Evolutionary conservation across 2,888 invertebrate genomes (phyloP).

Genomic region (Pollenia griseotomentosa): DNA sequence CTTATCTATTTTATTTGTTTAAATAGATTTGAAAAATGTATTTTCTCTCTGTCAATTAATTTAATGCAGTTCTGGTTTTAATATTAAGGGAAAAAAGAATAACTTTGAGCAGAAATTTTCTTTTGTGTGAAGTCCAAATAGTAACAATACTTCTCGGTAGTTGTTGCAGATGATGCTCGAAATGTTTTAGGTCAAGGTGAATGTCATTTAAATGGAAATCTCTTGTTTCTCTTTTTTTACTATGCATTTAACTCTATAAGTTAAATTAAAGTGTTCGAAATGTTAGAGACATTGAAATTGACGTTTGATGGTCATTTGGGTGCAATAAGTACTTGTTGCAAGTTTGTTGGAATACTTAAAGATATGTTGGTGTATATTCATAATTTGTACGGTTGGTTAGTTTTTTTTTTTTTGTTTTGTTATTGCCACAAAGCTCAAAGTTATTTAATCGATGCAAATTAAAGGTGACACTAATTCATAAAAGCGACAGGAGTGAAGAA

Average conservation of each 20-base stretch:
- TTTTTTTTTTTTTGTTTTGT: slow-evolving; percentile 32
- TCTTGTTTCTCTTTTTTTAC: neutral
- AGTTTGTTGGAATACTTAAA: neutral
- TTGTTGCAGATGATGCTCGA: neutral
- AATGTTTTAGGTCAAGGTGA: slow-evolving; percentile 58
- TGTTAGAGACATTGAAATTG: slow-evolving; percentile 48
- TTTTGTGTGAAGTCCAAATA: neutral
- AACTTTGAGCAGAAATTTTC: neutral
- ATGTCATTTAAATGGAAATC: slow-evolving; percentile 7
- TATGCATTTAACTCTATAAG: neutral
- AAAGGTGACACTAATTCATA: neutral
- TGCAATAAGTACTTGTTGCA: slow-evolving; percentile 51
- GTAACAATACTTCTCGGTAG: neutral
- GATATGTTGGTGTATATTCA: neutral
- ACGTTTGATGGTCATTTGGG: slow-evolving; percentile 50
- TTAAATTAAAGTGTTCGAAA: slow-evolving; percentile 7
- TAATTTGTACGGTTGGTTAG: slow-evolving; percentile 36
- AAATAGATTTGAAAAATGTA: slow-evolving; percentile 43
- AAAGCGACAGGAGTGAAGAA: neutral
- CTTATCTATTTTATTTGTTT: slow-evolving; percentile 45
- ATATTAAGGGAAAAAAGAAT: no score
- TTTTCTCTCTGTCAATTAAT: neutral
- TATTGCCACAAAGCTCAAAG: slow-evolving; percentile 40
- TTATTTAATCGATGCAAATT: slow-evolving; percentile 12
- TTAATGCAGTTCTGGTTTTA: slow-evolving; percentile 18